Conservation (phyloP, 2,888 invertebrate species). For the Hyposoter dolosus region DNA sequence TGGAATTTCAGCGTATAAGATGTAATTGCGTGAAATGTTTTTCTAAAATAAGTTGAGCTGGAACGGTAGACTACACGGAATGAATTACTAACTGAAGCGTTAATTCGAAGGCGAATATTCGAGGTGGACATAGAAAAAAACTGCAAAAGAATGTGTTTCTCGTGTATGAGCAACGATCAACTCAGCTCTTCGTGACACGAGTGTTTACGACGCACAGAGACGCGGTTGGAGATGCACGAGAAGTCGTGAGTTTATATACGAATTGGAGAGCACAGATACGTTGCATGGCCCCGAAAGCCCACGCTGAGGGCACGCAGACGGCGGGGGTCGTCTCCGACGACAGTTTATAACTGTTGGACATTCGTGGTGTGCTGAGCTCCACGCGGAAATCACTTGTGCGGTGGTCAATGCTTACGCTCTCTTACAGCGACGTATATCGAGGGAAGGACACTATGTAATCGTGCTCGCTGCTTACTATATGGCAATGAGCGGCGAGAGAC, state of each 20-base stretch:
- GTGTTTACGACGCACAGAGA: conserved; percentile 57
- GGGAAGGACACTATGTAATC: conserved; percentile 55
- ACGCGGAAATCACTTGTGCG: conserved; percentile 35
- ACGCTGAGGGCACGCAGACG: conserved; percentile 65
- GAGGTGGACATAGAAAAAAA: background rate
- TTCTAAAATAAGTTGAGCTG: background rate
- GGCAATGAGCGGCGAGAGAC: conserved; percentile 57
- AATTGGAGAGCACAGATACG: conserved; percentile 60
- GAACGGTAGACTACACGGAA: background rate
- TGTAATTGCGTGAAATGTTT: conserved; percentile 5
- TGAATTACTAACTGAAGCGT: background rate
- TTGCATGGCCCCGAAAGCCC: conserved; percentile 37
- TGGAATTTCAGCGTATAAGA: background rate
- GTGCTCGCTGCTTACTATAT: conserved; percentile 40
- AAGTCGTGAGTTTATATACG: conserved; percentile 66
- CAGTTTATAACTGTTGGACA: conserved; percentile 69
- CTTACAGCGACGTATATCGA: conserved; percentile 52
- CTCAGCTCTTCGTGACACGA: conserved; percentile 21
- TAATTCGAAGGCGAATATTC: background rate
- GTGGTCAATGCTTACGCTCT: conserved; percentile 46
- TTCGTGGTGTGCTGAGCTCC: conserved; percentile 50
- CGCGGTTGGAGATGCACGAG: conserved; percentile 45
- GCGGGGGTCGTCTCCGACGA: conserved; percentile 67
- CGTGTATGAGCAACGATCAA: conserved; percentile 1
- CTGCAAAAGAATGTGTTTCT: conserved; percentile 13